A percentile compares a stretch with the other conserved stretches of the same genome.
phyloP scores from a whole-genome alignment of 1,140 invertebrate species.

The Drosophila melanogaster region Release_6_plus_ISO1_MT NT_033777.3:30902501-30903000 shows the following conservation, averaged over 20 bases:
- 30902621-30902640: conserved; percentile 66
- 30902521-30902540: conserved; percentile 8
- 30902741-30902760: conserved; percentile 47
- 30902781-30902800: conserved; percentile 71
- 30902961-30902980: conserved; percentile 5
- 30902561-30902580: conserved; percentile 79
- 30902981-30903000: conserved; percentile 39
- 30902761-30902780: conserved; percentile 38
- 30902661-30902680: conserved; percentile 57
- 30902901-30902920: conserved; percentile 80
- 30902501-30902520: conserved; percentile 27
- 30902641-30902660: conserved; percentile 40
- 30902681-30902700: conserved; percentile 77
- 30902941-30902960: conserved; percentile 27
- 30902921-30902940: conserved; percentile 58
- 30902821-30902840: conserved; percentile 38
- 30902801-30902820: conserved; percentile 55
- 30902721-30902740: conserved; percentile 65
- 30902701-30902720: conserved; percentile 54
- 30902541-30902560: conserved; percentile 55
- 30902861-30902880: conserved; percentile 79
- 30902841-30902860: conserved; percentile 79
- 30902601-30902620: conserved; percentile 76
- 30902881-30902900: conserved; percentile 70
- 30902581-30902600: conserved; percentile 75